Evolutionary conservation across 1,140 invertebrate genomes (phyloP).

Genomic region (Vollenhovia emeryi): DNA sequence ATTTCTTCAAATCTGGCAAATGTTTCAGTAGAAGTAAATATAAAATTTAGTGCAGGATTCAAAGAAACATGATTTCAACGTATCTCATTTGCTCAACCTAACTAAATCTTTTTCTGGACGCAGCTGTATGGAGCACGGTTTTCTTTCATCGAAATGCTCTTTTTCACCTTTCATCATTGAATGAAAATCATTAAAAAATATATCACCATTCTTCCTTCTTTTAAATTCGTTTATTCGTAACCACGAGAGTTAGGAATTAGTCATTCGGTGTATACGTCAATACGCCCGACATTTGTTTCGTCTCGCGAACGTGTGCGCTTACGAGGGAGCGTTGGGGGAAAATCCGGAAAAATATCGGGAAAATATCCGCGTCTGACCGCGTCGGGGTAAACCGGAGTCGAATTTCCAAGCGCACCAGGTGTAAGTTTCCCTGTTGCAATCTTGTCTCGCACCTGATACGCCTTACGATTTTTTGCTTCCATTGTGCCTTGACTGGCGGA

Average conservation of each 20-base stretch:
- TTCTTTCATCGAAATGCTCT: background rate
- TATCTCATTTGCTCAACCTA: too few relatives aligned
- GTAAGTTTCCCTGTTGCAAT: constrained; percentile 60
- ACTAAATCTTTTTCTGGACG: too few relatives aligned
- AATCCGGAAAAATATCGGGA: constrained; percentile 39
- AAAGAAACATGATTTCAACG: too few relatives aligned
- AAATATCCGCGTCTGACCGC: constrained; percentile 48
- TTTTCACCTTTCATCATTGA: background rate
- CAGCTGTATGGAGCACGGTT: too few relatives aligned
- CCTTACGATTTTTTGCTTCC: constrained; percentile 30
- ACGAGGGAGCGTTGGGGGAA: background rate
- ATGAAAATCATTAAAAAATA: background rate
- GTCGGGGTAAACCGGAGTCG: constrained; percentile 21
- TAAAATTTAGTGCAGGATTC: too few relatives aligned
- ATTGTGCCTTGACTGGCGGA: constrained; percentile 47
- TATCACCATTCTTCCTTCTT: background rate
- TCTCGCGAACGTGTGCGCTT: constrained; percentile 1
- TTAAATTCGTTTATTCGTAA: background rate
- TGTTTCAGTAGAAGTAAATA: too few relatives aligned
- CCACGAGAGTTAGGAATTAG: background rate
- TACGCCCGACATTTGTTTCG: constrained; percentile 21
- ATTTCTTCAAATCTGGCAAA: too few relatives aligned
- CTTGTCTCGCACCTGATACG: constrained; percentile 56
- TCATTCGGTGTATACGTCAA: background rate
- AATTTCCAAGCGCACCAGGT: constrained; percentile 55